These are phyloP conservation scores for Callorhinus ursinus DNA, from an alignment of 2,113 vertebrate species.

Conservation along the genomic window DNA sequence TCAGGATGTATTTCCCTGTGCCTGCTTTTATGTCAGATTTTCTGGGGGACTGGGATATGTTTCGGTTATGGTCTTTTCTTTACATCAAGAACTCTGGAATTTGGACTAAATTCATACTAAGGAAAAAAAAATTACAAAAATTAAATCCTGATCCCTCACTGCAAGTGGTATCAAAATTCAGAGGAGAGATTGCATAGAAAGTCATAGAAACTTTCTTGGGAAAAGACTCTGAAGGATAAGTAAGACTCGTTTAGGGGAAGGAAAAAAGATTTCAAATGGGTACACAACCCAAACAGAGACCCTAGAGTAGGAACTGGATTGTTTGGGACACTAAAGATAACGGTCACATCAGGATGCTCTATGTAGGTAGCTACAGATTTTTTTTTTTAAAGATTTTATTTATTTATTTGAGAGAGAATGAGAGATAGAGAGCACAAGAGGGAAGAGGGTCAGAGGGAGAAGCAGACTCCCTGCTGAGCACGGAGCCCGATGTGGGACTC, in stretches of 20 bases:
- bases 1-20: neutral
- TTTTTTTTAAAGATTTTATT: too few relatives aligned
- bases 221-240: constrained; percentile 23
- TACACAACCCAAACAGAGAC: neutral
- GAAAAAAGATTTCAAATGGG: constrained; percentile 16
- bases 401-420: too few relatives aligned
- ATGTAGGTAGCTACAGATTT: neutral
- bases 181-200: neutral
- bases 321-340: neutral
- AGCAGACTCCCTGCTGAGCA: too few relatives aligned
- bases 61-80: constrained; percentile 9
- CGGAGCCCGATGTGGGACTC: too few relatives aligned
- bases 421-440: too few relatives aligned
- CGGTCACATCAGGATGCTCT: neutral
- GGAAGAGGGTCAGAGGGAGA: too few relatives aligned
- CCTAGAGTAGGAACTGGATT: neutral
- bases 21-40: constrained; percentile 41
- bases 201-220: constrained; percentile 14
- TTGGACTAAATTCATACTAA: constrained; percentile 49
- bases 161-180: constrained; percentile 16
- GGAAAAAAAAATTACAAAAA: neutral
- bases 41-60: neutral
- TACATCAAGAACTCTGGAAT: constrained; percentile 19
- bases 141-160: neutral
- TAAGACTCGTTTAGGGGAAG: neutral